Evolutionary conservation across 1,140 invertebrate species (phyloP).

Genomic region (Tenebrio molitor): DNA sequence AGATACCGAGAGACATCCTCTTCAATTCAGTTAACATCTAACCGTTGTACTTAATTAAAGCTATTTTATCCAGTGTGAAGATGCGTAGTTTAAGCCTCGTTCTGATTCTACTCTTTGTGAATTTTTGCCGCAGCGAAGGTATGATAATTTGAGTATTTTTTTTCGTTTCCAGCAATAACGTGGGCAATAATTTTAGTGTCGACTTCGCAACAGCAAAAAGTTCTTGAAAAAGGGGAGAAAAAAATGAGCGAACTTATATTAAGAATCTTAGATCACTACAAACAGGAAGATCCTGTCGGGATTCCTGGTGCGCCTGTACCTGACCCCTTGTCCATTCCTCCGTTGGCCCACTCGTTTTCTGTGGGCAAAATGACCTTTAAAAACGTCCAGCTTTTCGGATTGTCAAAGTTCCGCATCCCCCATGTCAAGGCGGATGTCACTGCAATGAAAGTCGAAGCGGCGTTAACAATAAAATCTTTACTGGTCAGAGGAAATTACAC

Average conservation of each 20-base stretch:
- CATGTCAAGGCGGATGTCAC: slow-evolving; percentile 76
- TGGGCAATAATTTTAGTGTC: slow-evolving; percentile 3
- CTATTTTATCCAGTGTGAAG: slow-evolving; percentile 8
- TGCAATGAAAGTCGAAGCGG: slow-evolving; percentile 78
- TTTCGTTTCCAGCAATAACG: background rate
- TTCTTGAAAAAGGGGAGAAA: slow-evolving; percentile 69
- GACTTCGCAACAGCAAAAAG: background rate
- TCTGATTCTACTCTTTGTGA: background rate
- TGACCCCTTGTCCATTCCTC: slow-evolving; percentile 84
- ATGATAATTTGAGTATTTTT: background rate
- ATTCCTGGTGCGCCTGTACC: slow-evolving; percentile 82
- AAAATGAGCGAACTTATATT: slow-evolving; percentile 80
- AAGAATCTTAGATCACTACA: slow-evolving; percentile 83
- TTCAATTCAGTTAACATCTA: slow-evolving; percentile 20
- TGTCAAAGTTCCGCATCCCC: slow-evolving; percentile 83
- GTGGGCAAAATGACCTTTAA: slow-evolving; percentile 80
- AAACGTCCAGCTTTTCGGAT: slow-evolving; percentile 78
- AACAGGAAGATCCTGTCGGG: slow-evolving; percentile 83
- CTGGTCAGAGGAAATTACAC: slow-evolving; percentile 83
- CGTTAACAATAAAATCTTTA: slow-evolving; percentile 76
- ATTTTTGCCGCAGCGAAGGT: slow-evolving; percentile 15
- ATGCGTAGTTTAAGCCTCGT: slow-evolving; percentile 19
- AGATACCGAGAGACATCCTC: slow-evolving; percentile 24
- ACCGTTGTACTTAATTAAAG: slow-evolving; percentile 25
- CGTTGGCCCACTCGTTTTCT: slow-evolving; percentile 79